Evolutionary conservation across 2,113 vertebrate species (phyloP), one percentile per base, ranked within the genome.

Genomic region (Lophotis ruficrista): DNA sequence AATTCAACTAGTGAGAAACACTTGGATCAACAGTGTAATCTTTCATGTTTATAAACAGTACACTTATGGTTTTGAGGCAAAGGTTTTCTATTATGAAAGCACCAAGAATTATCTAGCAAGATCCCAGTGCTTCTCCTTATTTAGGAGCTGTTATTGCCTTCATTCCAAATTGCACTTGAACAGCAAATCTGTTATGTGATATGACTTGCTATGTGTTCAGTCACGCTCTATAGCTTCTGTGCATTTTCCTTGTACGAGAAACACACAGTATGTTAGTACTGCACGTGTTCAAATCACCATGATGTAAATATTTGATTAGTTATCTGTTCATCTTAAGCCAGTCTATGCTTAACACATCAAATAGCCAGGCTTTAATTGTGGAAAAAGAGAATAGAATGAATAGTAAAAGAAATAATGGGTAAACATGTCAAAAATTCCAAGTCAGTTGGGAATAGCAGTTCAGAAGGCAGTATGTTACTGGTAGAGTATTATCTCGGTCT

Each of bases 281-380:
- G 25, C 60, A 76, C 31, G 18, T 85, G 62, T 83, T 91, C 78
- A 91, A 35, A 64, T 81, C 56, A 64, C 27, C 54, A 7, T 57
- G 28, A 72, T 61, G 47, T 93, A 93, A 93, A 94, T 72, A 93
- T 87, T 94, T 85, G 15, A 69, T 94, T 51, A 54, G 21, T 33
- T 96, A 88, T 48, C 45, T 62, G 51, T 41, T 90, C 43, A 38
- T 83, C 54, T 28, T 93, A 50, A 87, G 22, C 28, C 25, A 57
- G 13, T 71, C 53, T 96, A 10, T 58, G 80, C 72, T 94, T 87
- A 96, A 69, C 41, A 82, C 31, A 70, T 72, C 53, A 89, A 91
- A 69, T 43, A 83, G 19, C 38, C 61, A 23, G 87, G 54, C 24
- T 86, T 72, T 58, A 61, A 83, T 60, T 60, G 54, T 70, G 50